Percentiles rank a stretch among this genome's conserved stretches.
These are phyloP conservation scores for Hypsopygia costalis DNA, from an alignment of 2,888 invertebrate species.

Conservation along the genomic window DNA sequence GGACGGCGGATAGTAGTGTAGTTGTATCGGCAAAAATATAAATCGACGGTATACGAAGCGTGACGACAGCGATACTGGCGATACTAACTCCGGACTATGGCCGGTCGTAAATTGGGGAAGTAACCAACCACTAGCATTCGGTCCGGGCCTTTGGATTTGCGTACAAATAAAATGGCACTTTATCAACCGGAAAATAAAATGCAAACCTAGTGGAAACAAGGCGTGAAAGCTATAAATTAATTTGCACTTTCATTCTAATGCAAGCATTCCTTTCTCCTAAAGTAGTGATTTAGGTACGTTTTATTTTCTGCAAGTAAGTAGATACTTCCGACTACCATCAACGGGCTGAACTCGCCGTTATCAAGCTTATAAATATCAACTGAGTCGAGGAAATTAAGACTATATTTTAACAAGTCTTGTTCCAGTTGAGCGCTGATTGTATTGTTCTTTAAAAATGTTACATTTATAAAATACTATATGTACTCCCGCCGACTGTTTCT, in stretches of 20 bases:
- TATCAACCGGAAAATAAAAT: slow-evolving; percentile 60
- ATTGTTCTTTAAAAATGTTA: too few relatives aligned
- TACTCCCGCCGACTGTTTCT: too few relatives aligned
- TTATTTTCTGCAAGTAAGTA: too few relatives aligned
- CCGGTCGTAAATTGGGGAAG: slow-evolving; percentile 64
- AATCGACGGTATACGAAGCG: slow-evolving; percentile 65
- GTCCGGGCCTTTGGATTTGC: slow-evolving; percentile 60
- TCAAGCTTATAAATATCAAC: too few relatives aligned
- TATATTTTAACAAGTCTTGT: too few relatives aligned
- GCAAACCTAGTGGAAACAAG: slow-evolving; percentile 32
- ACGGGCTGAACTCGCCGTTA: too few relatives aligned
- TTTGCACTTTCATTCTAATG: background rate
- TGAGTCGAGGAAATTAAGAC: too few relatives aligned
- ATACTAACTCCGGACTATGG: slow-evolving; percentile 62
- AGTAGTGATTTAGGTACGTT: too few relatives aligned
- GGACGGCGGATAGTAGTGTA: slow-evolving; percentile 34
- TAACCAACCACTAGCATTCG: slow-evolving; percentile 56
- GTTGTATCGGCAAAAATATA: slow-evolving; percentile 54
- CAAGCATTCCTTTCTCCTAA: background rate
- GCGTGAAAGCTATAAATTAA: slow-evolving; percentile 17
- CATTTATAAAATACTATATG: too few relatives aligned
- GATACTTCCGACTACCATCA: too few relatives aligned
- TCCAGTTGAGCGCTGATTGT: too few relatives aligned
- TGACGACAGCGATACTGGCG: slow-evolving; percentile 67
- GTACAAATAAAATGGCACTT: slow-evolving; percentile 67